Evolutionary conservation across 1,140 invertebrate genomes (phyloP), one percentile per base, ranked within the genome.

Genomic region (Aphaenogaster ashmeadi): DNA sequence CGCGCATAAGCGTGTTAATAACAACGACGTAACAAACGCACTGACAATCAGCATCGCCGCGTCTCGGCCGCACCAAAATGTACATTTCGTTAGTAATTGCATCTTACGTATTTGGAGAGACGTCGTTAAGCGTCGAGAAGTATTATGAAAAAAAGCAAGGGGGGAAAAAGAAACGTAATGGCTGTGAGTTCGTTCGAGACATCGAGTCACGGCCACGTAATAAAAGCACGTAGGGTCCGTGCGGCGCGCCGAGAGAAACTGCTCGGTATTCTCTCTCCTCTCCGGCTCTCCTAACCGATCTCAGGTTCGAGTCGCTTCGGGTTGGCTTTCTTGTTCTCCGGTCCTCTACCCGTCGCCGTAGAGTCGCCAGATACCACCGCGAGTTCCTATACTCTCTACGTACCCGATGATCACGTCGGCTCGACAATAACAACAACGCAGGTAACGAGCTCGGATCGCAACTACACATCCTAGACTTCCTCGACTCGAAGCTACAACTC

Each of bases 151-250:
- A 83, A 83, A 83, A 74, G 67, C 27, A 47, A 44, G 41, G 13
- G 38, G 18, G 7, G 36, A 15, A 83, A 58, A 83, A 83, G 67
- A 83, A 83, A 74, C 69, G 38, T 83, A 83, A 83, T 83, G 69
- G 80, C 67, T 79, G 71, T 13, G 89, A 88, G 87, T 78, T 66
- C 81, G 86, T 89, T 78, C 88, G 72, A 83, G 89, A 84, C 83
- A 91, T 92, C 88, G 90, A 87, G 86, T 78, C 89, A 74, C 83
- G 83, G 80, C 87, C 92, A 87, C 78, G 87, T 90, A 93, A 94
- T 94, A 93, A 94, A 93, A 93, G 93, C 93, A 94, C 92, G 92
- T 93, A 92, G 92, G 91, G 89, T 77, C 91, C 50, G 93, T 80
- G 90, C 92, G 93, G 84, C 93, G 91, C 88, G 91, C 91, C 89